Percentiles rank a stretch among this genome's conserved stretches.
Evolutionary conservation across 2,797 vertebrate genomes (phyloP).

Genomic region (Zalophus californianus): DNA sequence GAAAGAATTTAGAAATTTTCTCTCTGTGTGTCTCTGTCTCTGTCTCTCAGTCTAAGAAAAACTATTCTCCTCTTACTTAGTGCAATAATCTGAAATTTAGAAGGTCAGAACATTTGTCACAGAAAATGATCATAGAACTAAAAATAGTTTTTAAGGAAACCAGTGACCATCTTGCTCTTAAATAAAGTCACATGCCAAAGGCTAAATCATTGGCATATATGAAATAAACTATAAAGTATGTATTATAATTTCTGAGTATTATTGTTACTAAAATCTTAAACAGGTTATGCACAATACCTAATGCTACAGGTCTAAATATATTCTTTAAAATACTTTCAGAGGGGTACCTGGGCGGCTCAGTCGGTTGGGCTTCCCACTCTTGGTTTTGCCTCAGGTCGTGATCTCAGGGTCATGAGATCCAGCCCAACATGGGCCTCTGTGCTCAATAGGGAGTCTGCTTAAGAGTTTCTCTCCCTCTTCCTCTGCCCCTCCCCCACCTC

Average conservation of each 20-base stretch:
- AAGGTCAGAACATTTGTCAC: slow-evolving; percentile 57
- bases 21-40: not conserved
- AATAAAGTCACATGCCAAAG: slow-evolving; percentile 58
- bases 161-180: slow-evolving; percentile 28
- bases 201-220: slow-evolving; percentile 36
- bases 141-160: slow-evolving; percentile 70
- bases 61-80: slow-evolving; percentile 72
- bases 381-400: not conserved
- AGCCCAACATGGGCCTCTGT: not conserved
- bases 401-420: not conserved
- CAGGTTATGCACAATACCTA: slow-evolving; percentile 45
- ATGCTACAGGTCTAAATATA: not conserved
- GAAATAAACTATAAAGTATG: slow-evolving; percentile 34
- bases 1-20: slow-evolving; percentile 71
- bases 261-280: not conserved
- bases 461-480: not conserved
- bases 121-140: slow-evolving; percentile 56
- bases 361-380: not conserved
- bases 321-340: slow-evolving; percentile 32
- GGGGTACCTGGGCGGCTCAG: not conserved
- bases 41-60: slow-evolving; percentile 63
- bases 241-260: slow-evolving; percentile 63
- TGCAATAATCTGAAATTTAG: slow-evolving; percentile 79
- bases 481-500: not conserved
- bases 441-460: not conserved